Conservation (phyloP, 2,797 vertebrate species). For the Apogon hyalosoma region DNA sequence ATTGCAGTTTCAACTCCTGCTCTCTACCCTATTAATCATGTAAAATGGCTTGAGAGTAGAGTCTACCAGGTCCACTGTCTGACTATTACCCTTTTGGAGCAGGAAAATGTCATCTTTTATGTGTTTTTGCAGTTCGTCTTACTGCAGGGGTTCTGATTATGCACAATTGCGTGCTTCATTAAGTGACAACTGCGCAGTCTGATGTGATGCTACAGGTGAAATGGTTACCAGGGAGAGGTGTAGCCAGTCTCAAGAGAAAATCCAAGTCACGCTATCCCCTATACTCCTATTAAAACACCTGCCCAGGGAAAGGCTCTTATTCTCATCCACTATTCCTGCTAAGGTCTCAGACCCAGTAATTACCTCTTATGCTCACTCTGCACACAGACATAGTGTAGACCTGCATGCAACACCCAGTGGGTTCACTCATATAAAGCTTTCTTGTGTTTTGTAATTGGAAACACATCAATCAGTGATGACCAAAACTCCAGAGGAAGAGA, state of each 20-base stretch:
- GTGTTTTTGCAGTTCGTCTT: constrained; percentile 44
- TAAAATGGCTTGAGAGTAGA: constrained; percentile 59
- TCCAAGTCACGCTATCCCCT: constrained; percentile 81
- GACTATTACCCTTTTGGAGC: constrained; percentile 24
- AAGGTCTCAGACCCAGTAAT: constrained; percentile 72
- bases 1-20: constrained; percentile 74
- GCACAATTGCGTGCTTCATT: constrained; percentile 63
- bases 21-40: constrained; percentile 70
- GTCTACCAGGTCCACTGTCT: constrained; percentile 30
- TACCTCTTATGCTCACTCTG: constrained; percentile 51
- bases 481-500: constrained; percentile 22
- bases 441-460: constrained; percentile 28
- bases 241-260: constrained; percentile 60
- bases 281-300: constrained; percentile 78
- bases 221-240: constrained; percentile 70
- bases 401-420: constrained; percentile 64
- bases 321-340: constrained; percentile 57
- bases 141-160: constrained; percentile 38
- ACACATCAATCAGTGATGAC: constrained; percentile 43
- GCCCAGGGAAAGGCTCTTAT: constrained; percentile 66
- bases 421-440: constrained; percentile 28
- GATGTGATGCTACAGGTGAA: constrained; percentile 61
- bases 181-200: constrained; percentile 40
- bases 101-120: constrained; percentile 43
- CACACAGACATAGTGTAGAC: constrained; percentile 43